Evolutionary conservation across 2,113 vertebrate genomes (phyloP).

Genomic region (Rhinopithecus roxellana): DNA sequence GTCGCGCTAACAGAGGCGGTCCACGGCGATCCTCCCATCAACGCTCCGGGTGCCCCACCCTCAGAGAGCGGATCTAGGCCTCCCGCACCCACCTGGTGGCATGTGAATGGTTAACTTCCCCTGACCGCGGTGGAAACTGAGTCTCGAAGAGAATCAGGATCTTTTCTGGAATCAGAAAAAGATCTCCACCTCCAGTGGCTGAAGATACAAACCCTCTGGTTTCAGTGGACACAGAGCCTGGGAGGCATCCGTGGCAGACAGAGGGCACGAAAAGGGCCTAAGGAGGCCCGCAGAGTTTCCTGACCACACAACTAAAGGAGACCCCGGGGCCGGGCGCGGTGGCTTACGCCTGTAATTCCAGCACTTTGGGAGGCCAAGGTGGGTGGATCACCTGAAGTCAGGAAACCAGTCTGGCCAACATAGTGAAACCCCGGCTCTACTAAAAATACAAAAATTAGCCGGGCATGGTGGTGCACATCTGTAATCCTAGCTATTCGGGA

Average conservation of each 20-base stretch:
- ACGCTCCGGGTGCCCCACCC: rapidly evolving
- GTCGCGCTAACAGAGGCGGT: not conserved
- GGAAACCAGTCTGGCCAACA: not conserved
- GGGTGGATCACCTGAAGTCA: not conserved
- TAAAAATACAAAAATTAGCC: not conserved
- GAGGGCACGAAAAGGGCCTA: not conserved
- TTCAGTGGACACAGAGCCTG: not conserved
- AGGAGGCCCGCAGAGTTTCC: not conserved
- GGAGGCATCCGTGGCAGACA: too few species aligned
- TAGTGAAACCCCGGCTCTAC: not conserved
- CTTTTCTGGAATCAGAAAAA: not conserved
- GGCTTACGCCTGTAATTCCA: not conserved
- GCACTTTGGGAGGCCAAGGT: not conserved
- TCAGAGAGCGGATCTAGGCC: not conserved
- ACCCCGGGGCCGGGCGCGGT: not conserved
- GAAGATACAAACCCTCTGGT: not conserved
- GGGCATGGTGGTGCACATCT: not conserved
- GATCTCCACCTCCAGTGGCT: not conserved
- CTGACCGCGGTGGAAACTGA: not conserved
- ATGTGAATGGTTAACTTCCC: not conserved
- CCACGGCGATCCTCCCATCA: rapidly evolving
- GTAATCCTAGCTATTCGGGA: not conserved
- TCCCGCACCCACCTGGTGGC: not conserved
- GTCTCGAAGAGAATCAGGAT: not conserved
- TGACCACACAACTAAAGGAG: too few species aligned